Conservation (phyloP, 2,113 vertebrate genomes). For the Oncorhynchus keta region DNA sequence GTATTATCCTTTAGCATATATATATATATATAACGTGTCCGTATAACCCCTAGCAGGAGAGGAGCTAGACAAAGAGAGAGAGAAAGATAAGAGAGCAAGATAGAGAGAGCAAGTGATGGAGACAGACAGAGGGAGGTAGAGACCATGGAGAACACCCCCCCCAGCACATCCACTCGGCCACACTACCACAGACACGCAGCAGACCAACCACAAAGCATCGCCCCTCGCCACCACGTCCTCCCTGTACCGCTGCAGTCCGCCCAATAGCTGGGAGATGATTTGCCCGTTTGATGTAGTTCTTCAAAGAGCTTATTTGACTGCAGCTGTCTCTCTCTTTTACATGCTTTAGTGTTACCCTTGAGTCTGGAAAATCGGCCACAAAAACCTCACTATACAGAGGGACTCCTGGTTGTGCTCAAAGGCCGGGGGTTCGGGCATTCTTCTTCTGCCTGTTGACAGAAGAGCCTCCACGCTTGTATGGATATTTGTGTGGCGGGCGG, state of each 20-base stretch:
- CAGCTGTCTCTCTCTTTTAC: slow-evolving; percentile 63
- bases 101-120: slow-evolving; percentile 6
- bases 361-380: slow-evolving; percentile 58
- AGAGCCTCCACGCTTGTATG: background rate
- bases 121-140: background rate
- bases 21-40: no score
- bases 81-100: background rate
- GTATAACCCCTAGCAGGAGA: background rate
- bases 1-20: no score
- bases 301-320: slow-evolving; percentile 68
- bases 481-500: background rate
- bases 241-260: slow-evolving; percentile 43
- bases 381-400: slow-evolving; percentile 43
- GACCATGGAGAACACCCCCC: background rate
- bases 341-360: slow-evolving; percentile 54
- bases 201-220: background rate
- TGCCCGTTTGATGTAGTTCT: slow-evolving; percentile 73
- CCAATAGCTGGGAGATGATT: slow-evolving; percentile 55
- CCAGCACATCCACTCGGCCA: background rate
- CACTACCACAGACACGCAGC: background rate
- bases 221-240: background rate
- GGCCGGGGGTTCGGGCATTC: slow-evolving; percentile 2
- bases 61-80: background rate
- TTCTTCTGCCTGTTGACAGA: background rate
- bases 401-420: slow-evolving; percentile 26